A percentile compares a stretch with the other conserved stretches of the same genome.
Conservation (phyloP, 2,888 invertebrate species). For the Cosmia trapezina region DNA sequence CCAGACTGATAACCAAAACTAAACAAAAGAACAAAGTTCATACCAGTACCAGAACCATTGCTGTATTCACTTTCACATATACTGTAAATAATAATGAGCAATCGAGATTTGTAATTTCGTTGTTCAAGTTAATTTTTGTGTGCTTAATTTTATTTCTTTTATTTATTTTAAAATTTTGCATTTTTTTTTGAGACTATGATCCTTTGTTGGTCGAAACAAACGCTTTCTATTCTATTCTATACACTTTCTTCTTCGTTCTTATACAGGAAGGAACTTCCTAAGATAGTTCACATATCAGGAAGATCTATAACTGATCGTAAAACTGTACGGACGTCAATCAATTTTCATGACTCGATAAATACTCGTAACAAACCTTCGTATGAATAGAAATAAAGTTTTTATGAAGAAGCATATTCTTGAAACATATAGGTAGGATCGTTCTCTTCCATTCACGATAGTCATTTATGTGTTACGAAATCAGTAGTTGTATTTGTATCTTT, state of each 20-base stretch:
- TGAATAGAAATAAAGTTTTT: neutral
- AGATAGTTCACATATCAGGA: neutral
- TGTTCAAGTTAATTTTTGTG: too few relatives aligned
- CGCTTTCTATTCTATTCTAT: too few relatives aligned
- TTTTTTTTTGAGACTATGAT: too few relatives aligned
- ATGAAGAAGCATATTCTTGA: neutral
- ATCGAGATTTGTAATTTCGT: too few relatives aligned
- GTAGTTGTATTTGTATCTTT: constrained; percentile 4
- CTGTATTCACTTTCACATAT: too few relatives aligned
- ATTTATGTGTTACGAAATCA: constrained; percentile 43
- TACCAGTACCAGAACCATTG: too few relatives aligned
- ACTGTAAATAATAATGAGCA: too few relatives aligned
- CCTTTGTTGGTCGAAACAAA: too few relatives aligned
- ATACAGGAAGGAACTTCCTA: constrained; percentile 3
- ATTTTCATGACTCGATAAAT: constrained; percentile 35
- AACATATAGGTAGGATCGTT: neutral
- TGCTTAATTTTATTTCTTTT: too few relatives aligned
- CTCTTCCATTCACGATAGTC: constrained; percentile 6
- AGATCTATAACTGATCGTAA: constrained; percentile 23
- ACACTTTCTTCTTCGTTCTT: too few relatives aligned
- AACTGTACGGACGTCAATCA: constrained; percentile 16
- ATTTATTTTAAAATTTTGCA: too few relatives aligned
- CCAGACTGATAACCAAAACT: constrained; percentile 12
- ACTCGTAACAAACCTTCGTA: constrained; percentile 18
- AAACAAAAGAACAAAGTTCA: too few relatives aligned